Base-by-base conservation (phyloP, 2,113 vertebrate genomes). In the Ammodytes marinus region DNA sequence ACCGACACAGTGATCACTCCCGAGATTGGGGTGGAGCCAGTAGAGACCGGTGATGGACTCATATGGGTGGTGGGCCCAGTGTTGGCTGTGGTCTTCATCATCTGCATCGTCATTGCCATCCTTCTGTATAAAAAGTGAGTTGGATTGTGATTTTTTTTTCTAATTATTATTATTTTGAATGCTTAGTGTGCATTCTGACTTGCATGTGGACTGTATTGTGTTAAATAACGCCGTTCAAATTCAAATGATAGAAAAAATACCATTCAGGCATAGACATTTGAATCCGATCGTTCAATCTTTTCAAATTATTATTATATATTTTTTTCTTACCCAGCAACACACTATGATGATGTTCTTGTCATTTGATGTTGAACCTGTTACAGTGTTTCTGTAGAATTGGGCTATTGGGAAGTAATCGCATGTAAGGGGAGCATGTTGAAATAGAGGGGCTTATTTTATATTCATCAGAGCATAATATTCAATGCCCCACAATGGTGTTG, bases 91-190 rank as follows among this genome's bases (percentile, higher is more conserved):
- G 97, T 99, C 75, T 99, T 99, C 93, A 99, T 99, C 87, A 99
- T 99, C 92, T 99, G 98, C 93, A 99, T 99, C 3, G 98, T 99
- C 70, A 99, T 99, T 1, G 98, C 97, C 77, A 99, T 99, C 81
- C 96, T 99, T 6, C 96, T 99, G 7, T 99, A 99, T 90, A 99
- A 99, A 93, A 99, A 99, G 98, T 99, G 94, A 98, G 98, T 91
- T 74, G 13, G 0, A 42, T 70, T 79, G 39, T 4, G 6, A 66
- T 11, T n/a, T n/a, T n/a, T n/a, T n/a, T n/a, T n/a, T 40, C 5
- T 8, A 6, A 8, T 15, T 7, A 49, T 15, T 14, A 47, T 4
- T 15, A 6, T 39, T n/a, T 27, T 0, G 27, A 27, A 27, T 52
- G 8, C 74, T 3, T 50, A 19, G 6, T 3, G 45, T 59, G 17